phyloP scores from a whole-genome alignment of 2,113 vertebrate genomes.

The Montifringilla adamsi region DNA sequence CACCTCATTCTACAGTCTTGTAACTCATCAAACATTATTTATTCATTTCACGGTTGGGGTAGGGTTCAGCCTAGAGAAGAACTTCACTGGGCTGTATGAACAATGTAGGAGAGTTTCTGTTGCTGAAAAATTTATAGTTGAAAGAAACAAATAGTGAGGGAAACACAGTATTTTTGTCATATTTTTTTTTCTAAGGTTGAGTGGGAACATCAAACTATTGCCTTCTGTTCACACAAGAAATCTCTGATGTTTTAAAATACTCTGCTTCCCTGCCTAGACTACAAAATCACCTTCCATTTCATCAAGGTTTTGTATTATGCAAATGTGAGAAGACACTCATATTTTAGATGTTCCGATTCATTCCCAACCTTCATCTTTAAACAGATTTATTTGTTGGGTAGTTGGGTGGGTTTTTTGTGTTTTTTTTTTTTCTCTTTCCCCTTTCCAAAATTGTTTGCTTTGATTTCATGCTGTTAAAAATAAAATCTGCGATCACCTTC shows the following conservation, averaged over 20 bases:
- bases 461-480: neutral
- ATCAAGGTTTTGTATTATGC: conserved; percentile 40
- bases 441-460: neutral
- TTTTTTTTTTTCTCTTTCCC: neutral
- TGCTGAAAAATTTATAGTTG: neutral
- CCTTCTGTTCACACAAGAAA: neutral
- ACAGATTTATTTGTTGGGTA: neutral
- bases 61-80: neutral
- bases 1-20: neutral
- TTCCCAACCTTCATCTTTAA: neutral
- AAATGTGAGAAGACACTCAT: neutral
- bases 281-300: conserved; percentile 18
- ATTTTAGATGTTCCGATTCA: neutral
- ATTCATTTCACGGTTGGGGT: neutral
- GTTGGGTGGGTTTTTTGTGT: accelerated
- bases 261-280: neutral
- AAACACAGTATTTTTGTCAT: conserved; percentile 14
- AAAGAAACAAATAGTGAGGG: neutral
- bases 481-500: neutral
- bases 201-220: neutral
- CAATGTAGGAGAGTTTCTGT: neutral
- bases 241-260: conserved; percentile 8
- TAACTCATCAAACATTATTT: neutral
- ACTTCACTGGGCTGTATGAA: neutral
- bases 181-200: neutral